These are phyloP conservation scores for Oreochromis tanganicae DNA, from an alignment of 2,113 vertebrate species.

Conservation along the genomic window DNA sequence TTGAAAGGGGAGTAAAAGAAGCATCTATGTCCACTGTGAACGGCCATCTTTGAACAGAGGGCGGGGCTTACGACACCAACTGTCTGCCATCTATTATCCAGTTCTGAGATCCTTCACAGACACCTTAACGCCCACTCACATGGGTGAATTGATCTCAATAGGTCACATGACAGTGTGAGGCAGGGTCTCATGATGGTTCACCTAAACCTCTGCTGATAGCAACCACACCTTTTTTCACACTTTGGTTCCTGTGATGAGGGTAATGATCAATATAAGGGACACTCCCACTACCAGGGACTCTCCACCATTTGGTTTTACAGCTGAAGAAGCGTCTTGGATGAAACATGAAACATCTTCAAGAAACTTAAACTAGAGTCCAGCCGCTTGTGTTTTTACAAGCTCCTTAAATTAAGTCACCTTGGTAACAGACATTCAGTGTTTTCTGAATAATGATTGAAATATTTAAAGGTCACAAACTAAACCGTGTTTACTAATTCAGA, in stretches of 20 bases:
- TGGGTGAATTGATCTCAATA: not conserved
- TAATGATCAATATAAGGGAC: not conserved
- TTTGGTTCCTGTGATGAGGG: not conserved
- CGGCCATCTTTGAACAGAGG: fast-evolving
- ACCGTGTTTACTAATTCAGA: fast-evolving
- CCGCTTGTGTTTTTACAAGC: not conserved
- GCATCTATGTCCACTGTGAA: not conserved
- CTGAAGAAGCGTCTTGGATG: not conserved
- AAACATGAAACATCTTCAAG: not conserved
- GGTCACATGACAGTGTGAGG: not conserved
- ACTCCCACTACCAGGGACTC: not conserved
- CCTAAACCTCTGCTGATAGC: not conserved
- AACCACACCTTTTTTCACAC: not conserved
- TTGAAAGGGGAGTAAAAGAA: not conserved
- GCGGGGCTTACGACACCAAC: not conserved
- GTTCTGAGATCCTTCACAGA: not conserved
- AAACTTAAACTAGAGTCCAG: not conserved
- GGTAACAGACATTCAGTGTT: not conserved
- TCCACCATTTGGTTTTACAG: not conserved
- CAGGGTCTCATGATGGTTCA: not conserved
- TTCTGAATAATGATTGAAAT: not conserved
- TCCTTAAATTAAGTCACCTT: not conserved
- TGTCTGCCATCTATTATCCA: not conserved
- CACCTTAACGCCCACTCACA: not conserved
- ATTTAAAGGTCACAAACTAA: not conserved